Conservation (phyloP, 2,797 vertebrate genomes). For the Intellagama lesueurii region DNA sequence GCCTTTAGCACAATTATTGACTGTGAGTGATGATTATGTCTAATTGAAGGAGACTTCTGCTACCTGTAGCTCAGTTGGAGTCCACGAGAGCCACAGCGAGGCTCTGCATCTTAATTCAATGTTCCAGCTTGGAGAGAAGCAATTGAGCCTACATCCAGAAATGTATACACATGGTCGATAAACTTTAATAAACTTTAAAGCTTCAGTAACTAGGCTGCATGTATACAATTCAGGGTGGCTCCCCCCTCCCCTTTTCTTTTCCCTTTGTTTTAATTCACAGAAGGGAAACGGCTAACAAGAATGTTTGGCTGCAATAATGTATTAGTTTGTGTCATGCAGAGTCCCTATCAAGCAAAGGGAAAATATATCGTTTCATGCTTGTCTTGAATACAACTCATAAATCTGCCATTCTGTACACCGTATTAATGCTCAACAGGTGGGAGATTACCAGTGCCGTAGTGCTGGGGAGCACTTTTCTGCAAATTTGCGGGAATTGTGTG, state of each 20-base stretch:
- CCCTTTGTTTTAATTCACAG: constrained; percentile 79
- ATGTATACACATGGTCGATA: constrained; percentile 84
- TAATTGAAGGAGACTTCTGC: constrained; percentile 99
- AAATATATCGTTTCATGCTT: constrained; percentile 56
- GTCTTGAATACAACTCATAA: constrained; percentile 64
- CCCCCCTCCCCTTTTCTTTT: neutral
- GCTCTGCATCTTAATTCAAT: constrained; percentile 85
- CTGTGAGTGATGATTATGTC: constrained; percentile 98
- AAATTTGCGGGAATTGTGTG: constrained; percentile 41
- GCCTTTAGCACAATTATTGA: constrained; percentile 98
- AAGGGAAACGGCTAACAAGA: constrained; percentile 77
- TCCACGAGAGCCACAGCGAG: constrained; percentile 78
- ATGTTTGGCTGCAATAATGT: constrained; percentile 69
- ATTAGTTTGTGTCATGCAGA: constrained; percentile 57
- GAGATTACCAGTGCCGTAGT: constrained; percentile 42
- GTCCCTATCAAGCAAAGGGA: constrained; percentile 55
- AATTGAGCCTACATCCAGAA: constrained; percentile 77
- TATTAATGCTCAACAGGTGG: constrained; percentile 65
- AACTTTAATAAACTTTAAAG: constrained; percentile 86
- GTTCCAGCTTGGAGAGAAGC: constrained; percentile 79
- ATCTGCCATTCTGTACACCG: constrained; percentile 54
- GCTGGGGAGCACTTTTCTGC: constrained; percentile 41
- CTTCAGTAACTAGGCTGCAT: constrained; percentile 77
- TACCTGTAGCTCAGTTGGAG: constrained; percentile 97
- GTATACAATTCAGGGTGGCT: constrained; percentile 77